Percentiles rank a stretch among this genome's conserved stretches.
phyloP scores from a whole-genome alignment of 2,888 invertebrate species.

The Coenonympha glycerion region DNA sequence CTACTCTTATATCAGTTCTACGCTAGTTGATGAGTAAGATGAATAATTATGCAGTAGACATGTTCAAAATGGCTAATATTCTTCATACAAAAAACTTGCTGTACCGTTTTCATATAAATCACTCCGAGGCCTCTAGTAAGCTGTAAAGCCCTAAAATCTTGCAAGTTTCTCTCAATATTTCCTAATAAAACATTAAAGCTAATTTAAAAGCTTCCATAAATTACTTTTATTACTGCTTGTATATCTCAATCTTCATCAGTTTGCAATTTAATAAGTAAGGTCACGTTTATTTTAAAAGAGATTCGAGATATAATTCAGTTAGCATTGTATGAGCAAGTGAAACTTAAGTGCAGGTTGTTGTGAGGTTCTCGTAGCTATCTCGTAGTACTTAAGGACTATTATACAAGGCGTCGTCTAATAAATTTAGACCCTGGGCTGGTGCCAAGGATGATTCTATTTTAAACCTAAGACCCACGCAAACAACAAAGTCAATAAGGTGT shows the following conservation, averaged over 20 bases:
- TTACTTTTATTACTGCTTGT: not conserved
- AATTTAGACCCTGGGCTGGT: conserved; percentile 29
- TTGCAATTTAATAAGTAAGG: conserved; percentile 5
- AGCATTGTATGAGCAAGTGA: conserved; percentile 12
- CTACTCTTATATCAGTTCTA: too few species aligned
- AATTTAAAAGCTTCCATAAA: not conserved
- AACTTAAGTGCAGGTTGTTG: conserved; percentile 33
- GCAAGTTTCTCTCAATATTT: not conserved
- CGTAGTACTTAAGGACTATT: conserved; percentile 33
- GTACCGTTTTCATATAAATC: too few species aligned
- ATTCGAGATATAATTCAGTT: conserved; percentile 15
- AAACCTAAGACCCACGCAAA: conserved; percentile 19
- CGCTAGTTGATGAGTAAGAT: too few species aligned
- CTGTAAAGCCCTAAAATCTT: not conserved
- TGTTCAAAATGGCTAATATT: too few species aligned
- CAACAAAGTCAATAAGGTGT: conserved; percentile 12
- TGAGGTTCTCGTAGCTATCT: conserved; percentile 38
- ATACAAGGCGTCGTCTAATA: conserved; percentile 31
- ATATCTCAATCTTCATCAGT: not conserved
- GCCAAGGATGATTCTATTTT: conserved; percentile 21
- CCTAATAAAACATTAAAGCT: not conserved
- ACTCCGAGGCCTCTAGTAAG: too few species aligned
- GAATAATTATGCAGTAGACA: too few species aligned
- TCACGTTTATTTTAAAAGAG: conserved; percentile 4
- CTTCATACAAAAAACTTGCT: too few species aligned